Conservation (phyloP, 2,888 invertebrate genomes). For the Abscondita cerata region DNA sequence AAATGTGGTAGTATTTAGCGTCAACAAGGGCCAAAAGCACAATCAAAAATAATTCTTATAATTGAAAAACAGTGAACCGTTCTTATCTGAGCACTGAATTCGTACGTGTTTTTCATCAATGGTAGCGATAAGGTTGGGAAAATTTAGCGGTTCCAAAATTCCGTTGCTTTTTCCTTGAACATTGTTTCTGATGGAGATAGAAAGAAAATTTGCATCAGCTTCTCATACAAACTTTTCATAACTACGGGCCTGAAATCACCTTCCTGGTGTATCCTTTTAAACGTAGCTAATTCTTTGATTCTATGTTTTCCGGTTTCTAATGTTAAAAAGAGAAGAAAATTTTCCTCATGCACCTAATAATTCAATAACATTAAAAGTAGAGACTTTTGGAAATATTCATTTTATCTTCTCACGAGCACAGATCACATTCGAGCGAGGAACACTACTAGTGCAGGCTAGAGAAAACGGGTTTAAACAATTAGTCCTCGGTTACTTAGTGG, state of each 20-base stretch:
- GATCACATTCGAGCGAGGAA: too few species aligned
- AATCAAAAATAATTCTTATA: constrained; percentile 36
- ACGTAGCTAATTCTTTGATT: neutral
- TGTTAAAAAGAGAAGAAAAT: neutral
- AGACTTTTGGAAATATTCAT: neutral
- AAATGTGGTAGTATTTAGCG: constrained; percentile 27
- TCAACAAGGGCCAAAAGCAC: constrained; percentile 45
- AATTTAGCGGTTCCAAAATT: constrained; percentile 1
- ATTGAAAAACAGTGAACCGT: constrained; percentile 39
- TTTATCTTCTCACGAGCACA: neutral
- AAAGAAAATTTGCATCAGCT: neutral
- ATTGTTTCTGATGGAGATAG: too few species aligned
- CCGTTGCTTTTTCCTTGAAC: neutral
- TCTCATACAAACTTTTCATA: constrained; percentile 1
- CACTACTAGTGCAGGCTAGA: too few species aligned
- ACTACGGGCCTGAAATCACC: neutral
- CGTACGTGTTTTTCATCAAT: neutral
- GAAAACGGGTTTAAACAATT: neutral
- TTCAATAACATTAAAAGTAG: neutral
- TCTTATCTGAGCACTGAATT: neutral
- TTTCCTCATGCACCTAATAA: neutral
- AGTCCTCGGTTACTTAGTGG: too few species aligned
- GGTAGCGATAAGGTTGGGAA: too few species aligned
- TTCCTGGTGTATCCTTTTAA: too few species aligned
- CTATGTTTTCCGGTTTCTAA: neutral